phyloP scores from a whole-genome alignment of 1,140 invertebrate species.

The Drosophila bocki region DNA sequence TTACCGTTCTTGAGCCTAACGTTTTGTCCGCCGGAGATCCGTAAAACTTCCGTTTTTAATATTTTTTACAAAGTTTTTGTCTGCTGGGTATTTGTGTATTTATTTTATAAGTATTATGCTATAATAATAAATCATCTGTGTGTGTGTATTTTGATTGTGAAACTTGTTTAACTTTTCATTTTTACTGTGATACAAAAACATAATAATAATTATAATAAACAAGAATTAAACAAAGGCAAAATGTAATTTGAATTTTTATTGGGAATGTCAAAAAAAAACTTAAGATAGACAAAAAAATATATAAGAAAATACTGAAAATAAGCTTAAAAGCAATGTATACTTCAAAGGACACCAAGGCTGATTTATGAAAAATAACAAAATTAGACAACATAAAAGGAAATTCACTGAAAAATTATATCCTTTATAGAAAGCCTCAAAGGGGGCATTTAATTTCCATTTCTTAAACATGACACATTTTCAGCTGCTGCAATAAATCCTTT shows the following conservation, averaged over 20 bases:
- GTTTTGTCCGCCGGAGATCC: no score
- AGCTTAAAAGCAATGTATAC: constrained; percentile 50
- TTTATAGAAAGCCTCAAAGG: constrained; percentile 10
- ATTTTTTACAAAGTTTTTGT: no score
- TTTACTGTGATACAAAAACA: constrained; percentile 77
- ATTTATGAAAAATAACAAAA: not conserved
- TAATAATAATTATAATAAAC: constrained; percentile 65
- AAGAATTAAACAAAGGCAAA: constrained; percentile 46
- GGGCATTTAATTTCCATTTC: not conserved
- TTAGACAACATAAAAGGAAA: not conserved
- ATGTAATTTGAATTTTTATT: constrained; percentile 4
- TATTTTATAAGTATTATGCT: constrained; percentile 68
- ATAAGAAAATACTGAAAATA: constrained; percentile 21
- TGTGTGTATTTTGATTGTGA: constrained; percentile 78
- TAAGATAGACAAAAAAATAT: constrained; percentile 3
- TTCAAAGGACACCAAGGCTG: constrained; percentile 4
- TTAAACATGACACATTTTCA: constrained; percentile 70
- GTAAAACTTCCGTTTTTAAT: no score
- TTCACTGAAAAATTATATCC: not conserved
- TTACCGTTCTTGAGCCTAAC: no score
- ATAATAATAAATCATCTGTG: constrained; percentile 65
- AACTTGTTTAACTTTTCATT: constrained; percentile 78
- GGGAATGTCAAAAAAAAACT: constrained; percentile 1
- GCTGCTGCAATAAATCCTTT: constrained; percentile 69
- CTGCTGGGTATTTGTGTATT: constrained; percentile 39